Evolutionary conservation across 2,888 invertebrate genomes (phyloP).

Genomic region (Pachymerium ferrugineum): DNA sequence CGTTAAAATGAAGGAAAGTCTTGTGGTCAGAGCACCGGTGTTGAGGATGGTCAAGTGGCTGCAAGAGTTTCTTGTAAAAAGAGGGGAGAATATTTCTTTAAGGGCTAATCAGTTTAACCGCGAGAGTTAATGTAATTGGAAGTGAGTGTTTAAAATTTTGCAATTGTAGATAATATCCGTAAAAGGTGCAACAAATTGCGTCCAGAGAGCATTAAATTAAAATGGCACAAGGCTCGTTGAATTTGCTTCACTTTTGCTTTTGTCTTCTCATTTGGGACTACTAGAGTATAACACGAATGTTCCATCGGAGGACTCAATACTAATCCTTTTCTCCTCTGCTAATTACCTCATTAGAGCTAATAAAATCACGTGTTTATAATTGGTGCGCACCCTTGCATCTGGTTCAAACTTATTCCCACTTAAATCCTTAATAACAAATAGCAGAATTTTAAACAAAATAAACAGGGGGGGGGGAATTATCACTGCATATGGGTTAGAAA

Average conservation of each 20-base stretch:
- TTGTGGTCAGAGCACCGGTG: neutral
- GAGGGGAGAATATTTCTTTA: neutral
- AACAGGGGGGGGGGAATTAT: too few relatives aligned
- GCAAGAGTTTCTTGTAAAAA: neutral
- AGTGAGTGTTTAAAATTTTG: neutral
- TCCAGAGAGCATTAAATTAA: neutral
- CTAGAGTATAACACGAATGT: neutral
- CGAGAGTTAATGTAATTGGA: neutral
- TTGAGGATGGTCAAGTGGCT: neutral
- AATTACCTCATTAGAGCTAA: constrained; percentile 4
- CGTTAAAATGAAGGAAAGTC: neutral
- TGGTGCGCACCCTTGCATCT: neutral
- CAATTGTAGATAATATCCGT: neutral
- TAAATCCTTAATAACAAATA: neutral
- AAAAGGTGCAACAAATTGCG: neutral
- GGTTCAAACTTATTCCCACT: constrained; percentile 3
- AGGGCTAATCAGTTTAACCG: neutral
- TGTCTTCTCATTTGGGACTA: neutral
- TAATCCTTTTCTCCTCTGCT: constrained; percentile 9
- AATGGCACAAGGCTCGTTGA: neutral
- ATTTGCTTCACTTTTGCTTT: neutral
- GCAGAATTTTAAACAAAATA: too few relatives aligned
- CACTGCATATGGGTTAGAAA: too few relatives aligned
- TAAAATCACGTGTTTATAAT: constrained; percentile 13
- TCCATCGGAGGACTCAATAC: neutral